Conservation (phyloP, 2,113 vertebrate genomes). For the Melanerpes formicivorus region DNA sequence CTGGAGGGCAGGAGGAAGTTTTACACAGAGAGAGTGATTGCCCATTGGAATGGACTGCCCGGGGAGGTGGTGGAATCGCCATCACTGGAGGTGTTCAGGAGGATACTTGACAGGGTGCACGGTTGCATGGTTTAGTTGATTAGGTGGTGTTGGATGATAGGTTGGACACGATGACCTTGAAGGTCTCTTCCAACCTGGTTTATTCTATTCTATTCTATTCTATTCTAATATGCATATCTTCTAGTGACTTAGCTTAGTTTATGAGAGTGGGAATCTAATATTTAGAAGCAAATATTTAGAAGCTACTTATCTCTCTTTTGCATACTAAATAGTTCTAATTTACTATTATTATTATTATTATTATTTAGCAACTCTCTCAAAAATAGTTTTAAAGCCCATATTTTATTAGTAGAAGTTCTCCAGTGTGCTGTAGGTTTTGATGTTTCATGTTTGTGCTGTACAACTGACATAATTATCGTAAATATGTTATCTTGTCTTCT, state of each 20-base stretch:
- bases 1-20: no score
- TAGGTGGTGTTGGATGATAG: no score
- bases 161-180: no score
- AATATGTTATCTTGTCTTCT: background rate
- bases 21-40: no score
- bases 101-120: no score
- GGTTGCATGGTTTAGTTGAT: no score
- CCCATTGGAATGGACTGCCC: no score
- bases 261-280: background rate
- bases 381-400: background rate
- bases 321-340: background rate
- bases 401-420: background rate
- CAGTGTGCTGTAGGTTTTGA: background rate
- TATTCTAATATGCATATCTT: background rate
- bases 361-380: background rate
- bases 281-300: background rate
- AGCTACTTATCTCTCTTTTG: background rate
- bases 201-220: no score
- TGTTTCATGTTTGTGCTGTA: background rate
- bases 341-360: background rate
- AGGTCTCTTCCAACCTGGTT: no score
- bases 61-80: no score
- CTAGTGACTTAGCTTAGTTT: background rate
- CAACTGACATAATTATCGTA: background rate
- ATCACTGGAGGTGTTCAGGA: no score